A percentile compares a stretch with the other conserved stretches of the same genome.
Conservation (phyloP, 2,113 vertebrate genomes). For the Epinephelus fuscoguttatus region DNA sequence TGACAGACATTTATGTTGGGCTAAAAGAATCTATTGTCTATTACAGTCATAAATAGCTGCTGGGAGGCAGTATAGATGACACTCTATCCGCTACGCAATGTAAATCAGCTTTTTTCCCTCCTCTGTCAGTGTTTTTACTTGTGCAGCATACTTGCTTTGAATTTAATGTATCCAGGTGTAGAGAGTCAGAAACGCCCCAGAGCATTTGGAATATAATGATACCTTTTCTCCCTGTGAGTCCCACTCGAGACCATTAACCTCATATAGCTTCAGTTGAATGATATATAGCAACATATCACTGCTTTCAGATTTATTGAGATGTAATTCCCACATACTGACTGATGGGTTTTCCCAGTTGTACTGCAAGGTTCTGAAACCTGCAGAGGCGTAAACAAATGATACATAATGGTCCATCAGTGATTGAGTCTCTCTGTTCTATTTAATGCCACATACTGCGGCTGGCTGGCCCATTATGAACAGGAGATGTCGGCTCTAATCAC, state of each 20-base stretch:
- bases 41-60: background rate
- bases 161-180: slow-evolving; percentile 47
- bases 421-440: background rate
- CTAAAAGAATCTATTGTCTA: slow-evolving; percentile 16
- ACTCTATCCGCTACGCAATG: slow-evolving; percentile 6
- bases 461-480: slow-evolving; percentile 55
- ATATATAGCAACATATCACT: background rate
- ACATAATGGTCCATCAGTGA: background rate
- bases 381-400: background rate
- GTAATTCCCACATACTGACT: background rate
- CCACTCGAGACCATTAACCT: slow-evolving; percentile 41
- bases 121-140: slow-evolving; percentile 5
- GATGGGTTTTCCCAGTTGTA: slow-evolving; percentile 1
- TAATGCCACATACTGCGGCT: background rate
- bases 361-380: too few species aligned
- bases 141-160: slow-evolving; percentile 40
- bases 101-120: slow-evolving; percentile 24
- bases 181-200: slow-evolving; percentile 38
- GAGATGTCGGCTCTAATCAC: slow-evolving; percentile 59
- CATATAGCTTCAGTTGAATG: slow-evolving; percentile 4
- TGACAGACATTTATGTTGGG: background rate
- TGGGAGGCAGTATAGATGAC: background rate
- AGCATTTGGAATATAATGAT: slow-evolving; percentile 55
- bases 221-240: slow-evolving; percentile 32
- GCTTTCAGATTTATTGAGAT: background rate